A percentile compares a stretch with the other conserved stretches of the same genome.
These are phyloP conservation scores for Erynnis tages DNA, from an alignment of 2,888 invertebrate species.

Conservation along the genomic window DNA sequence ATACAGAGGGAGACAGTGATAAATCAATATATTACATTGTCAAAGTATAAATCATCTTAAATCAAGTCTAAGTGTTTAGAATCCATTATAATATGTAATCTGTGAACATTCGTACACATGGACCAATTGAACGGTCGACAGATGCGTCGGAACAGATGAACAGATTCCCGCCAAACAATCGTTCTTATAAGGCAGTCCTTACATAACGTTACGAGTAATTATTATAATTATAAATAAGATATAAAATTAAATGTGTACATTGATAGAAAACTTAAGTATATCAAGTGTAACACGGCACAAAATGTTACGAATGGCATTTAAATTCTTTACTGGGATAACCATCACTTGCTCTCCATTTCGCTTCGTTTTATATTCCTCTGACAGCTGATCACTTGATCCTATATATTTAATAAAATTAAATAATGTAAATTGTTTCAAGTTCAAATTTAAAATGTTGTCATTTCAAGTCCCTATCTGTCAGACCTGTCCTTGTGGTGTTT, in stretches of 20 bases:
- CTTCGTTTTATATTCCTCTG: too few species aligned
- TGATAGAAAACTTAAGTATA: slow-evolving; percentile 17
- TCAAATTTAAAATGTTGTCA: too few species aligned
- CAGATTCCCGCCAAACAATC: slow-evolving; percentile 14
- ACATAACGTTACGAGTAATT: neutral
- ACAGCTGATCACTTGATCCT: too few species aligned
- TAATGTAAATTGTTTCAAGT: too few species aligned
- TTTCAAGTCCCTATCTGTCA: too few species aligned
- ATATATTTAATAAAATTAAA: too few species aligned
- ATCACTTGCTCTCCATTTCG: too few species aligned
- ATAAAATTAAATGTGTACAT: slow-evolving; percentile 21
- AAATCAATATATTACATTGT: slow-evolving; percentile 35
- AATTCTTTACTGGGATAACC: neutral
- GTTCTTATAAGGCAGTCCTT: neutral
- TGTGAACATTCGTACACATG: slow-evolving; percentile 19
- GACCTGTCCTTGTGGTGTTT: too few species aligned
- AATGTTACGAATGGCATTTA: slow-evolving; percentile 3
- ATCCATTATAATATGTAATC: slow-evolving; percentile 22
- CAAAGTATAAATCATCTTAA: slow-evolving; percentile 59
- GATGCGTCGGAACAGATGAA: too few species aligned
- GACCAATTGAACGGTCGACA: slow-evolving; percentile 13
- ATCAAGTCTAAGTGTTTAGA: slow-evolving; percentile 25
- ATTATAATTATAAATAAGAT: slow-evolving; percentile 11
- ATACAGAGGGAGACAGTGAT: slow-evolving; percentile 25
- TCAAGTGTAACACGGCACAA: slow-evolving; percentile 2